phyloP scores from a whole-genome alignment of 1,140 invertebrate species.

The Ephestia elutella region DNA sequence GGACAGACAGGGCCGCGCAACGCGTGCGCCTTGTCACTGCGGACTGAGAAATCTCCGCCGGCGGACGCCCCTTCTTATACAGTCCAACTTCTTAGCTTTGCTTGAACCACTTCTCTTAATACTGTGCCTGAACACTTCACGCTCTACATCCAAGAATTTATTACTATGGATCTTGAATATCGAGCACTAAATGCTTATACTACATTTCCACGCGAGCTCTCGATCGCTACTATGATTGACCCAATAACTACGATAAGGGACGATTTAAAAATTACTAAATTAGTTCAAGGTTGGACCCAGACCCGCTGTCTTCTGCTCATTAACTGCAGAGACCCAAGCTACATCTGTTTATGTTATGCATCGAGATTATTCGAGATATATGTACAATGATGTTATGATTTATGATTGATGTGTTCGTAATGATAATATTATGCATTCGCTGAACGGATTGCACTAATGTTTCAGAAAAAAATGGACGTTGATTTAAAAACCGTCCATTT shows the following conservation, averaged over 20 bases:
- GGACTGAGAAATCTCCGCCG: slow-evolving; percentile 45
- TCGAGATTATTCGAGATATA: no score
- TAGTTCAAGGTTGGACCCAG: slow-evolving; percentile 37
- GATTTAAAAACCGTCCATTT: no score
- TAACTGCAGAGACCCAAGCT: not conserved
- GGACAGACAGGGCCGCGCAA: slow-evolving; percentile 15
- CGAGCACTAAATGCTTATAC: slow-evolving; percentile 26
- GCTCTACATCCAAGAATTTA: slow-evolving; percentile 67
- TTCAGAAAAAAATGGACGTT: not conserved
- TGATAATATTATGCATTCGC: slow-evolving; percentile 1
- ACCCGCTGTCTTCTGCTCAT: slow-evolving; percentile 3
- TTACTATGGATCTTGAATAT: slow-evolving; percentile 54
- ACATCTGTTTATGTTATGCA: not conserved
- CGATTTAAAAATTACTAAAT: slow-evolving; percentile 33
- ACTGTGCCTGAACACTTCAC: slow-evolving; percentile 62
- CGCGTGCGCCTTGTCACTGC: slow-evolving; percentile 26
- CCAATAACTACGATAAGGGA: slow-evolving; percentile 36
- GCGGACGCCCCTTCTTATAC: slow-evolving; percentile 60
- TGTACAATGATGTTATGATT: no score
- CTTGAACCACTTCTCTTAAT: no score
- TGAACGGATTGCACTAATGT: not conserved
- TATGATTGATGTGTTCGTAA: not conserved
- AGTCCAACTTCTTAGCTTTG: slow-evolving; percentile 51
- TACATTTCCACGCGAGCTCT: slow-evolving; percentile 26
- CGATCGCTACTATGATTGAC: slow-evolving; percentile 25